phyloP scores from a whole-genome alignment of 2,797 vertebrate species.

The Gymnodraco acuticeps region DNA sequence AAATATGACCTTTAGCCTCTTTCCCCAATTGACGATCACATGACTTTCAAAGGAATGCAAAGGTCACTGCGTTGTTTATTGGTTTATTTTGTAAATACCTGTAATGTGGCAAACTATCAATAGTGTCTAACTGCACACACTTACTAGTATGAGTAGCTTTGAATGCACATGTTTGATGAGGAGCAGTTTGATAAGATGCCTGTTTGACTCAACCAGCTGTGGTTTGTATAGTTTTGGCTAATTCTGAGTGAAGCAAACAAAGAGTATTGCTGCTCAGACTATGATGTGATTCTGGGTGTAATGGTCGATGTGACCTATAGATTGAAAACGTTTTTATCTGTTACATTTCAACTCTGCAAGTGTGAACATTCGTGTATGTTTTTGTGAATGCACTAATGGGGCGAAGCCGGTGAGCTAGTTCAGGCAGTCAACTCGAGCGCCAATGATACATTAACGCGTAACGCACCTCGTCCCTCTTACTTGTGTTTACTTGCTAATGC shows the following conservation, averaged over 20 bases:
- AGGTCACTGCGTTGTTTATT: conserved; percentile 14
- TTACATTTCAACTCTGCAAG: too few relatives aligned
- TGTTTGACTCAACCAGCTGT: conserved; percentile 1
- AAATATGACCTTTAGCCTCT: conserved; percentile 65
- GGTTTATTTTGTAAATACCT: background rate
- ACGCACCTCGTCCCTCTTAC: too few relatives aligned
- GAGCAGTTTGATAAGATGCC: background rate
- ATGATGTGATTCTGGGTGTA: background rate
- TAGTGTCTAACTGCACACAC: background rate
- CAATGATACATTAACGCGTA: too few relatives aligned
- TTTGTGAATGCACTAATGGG: too few relatives aligned
- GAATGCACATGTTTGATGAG: background rate
- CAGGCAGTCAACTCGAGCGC: too few relatives aligned
- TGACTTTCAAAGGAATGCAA: conserved; percentile 29
- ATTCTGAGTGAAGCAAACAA: background rate
- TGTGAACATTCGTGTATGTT: too few relatives aligned
- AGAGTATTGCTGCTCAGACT: background rate
- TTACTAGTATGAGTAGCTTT: background rate
- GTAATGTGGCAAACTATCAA: background rate
- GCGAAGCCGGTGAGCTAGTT: too few relatives aligned
- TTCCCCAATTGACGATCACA: conserved; percentile 22
- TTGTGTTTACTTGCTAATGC: too few relatives aligned
- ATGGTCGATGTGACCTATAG: background rate
- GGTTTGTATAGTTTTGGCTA: background rate
- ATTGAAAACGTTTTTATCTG: too few relatives aligned